Base-by-base conservation (phyloP, 1,140 invertebrate species). In the Philotrypesis tridentata region DNA sequence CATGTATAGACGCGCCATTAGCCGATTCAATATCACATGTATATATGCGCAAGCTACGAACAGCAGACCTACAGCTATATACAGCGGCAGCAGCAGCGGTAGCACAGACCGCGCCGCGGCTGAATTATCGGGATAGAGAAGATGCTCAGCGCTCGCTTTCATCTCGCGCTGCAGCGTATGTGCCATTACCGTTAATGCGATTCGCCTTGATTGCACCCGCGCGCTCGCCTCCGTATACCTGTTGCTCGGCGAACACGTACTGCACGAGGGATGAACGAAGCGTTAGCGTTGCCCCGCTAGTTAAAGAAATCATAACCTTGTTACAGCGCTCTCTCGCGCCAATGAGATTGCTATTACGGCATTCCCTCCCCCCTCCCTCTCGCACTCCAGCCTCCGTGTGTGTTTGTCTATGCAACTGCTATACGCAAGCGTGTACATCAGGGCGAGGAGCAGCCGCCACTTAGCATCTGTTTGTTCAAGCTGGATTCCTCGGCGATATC, bases 271-370 rank as follows among this genome's bases (percentile, higher is more conserved):
- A 55, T 55, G 48, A 55, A 55, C 48, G 21, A 55, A 55, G 48
- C 43, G 33, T 25, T 48, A 12, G 67, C 61, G 27, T 85, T 86
- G 86, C 85, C 84, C 84, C 84, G 82, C 85, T 89, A 85, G 86
- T 89, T 89, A 87, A 85, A 87, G 88, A 88, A 88, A 89, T 89
- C 87, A 87, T 87, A 87, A 89, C 85, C 86, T 88, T 82, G 86
- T 86, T 83, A 78, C 73, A 71, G 72, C 48, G 48, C 48, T 48
- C 43, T 48, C 43, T 65, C 72, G 29, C 83, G 70, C 80, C 80
- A 82, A 87, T 86, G 75, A 82, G 78, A 79, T 79, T 68, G 77
- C 85, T 82, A 88, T 88, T 88, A 87, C 82, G 84, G 85, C 85
- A 86, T 86, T 85, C 84, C n/a, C n/a, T n/a, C n/a, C n/a, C n/a